These are phyloP conservation scores for cattle (Bos taurus) DNA, from an alignment of 2,113 vertebrate species.

Conservation along the genomic window DNA sequence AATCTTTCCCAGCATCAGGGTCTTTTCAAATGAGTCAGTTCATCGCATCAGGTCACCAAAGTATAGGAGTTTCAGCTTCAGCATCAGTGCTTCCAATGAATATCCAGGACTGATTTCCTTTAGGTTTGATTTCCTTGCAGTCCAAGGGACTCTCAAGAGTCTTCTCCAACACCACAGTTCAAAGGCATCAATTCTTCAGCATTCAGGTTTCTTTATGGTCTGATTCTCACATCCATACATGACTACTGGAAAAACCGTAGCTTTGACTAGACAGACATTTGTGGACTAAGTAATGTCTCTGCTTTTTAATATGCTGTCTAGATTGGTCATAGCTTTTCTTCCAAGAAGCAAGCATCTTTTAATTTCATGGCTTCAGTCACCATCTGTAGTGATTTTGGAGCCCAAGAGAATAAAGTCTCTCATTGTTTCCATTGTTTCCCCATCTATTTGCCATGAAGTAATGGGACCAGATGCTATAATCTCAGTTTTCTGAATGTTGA, in stretches of 20 bases:
- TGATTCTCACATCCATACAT: background rate
- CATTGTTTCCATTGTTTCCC: background rate
- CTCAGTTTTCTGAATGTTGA: background rate
- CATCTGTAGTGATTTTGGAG: background rate
- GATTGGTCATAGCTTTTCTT: background rate
- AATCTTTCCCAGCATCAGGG: background rate
- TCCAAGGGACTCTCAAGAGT: background rate
- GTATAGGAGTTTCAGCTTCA: background rate
- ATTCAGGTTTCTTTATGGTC: background rate
- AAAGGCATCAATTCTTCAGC: background rate
- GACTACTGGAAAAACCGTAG: background rate
- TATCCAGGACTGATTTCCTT: background rate
- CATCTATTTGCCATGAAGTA: background rate
- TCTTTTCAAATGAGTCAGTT: background rate
- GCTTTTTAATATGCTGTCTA: background rate
- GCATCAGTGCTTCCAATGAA: background rate
- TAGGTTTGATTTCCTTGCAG: background rate
- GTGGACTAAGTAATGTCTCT: background rate
- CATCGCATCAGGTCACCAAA: fast-evolving
- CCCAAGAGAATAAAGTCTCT: background rate
- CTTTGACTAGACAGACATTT: background rate
- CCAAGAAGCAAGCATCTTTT: background rate
- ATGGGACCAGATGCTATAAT: background rate
- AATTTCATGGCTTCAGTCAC: background rate
- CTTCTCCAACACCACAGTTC: background rate